Conservation (phyloP, 1,140 invertebrate species). For the Pissodes strobi region DNA sequence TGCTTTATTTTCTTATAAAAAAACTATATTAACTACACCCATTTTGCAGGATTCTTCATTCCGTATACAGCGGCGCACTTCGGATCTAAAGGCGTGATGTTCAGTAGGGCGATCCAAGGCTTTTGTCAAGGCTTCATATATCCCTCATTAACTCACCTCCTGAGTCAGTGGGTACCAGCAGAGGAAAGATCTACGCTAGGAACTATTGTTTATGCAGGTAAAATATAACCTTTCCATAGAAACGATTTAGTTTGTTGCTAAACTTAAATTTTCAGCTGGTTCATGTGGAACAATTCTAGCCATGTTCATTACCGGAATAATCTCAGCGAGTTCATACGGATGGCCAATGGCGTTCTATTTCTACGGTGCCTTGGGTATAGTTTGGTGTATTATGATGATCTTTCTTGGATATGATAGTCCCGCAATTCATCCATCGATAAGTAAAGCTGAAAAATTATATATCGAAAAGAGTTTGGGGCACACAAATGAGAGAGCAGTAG, state of each 20-base stretch:
- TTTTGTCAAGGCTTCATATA: conserved; percentile 78
- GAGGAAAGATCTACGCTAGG: conserved; percentile 63
- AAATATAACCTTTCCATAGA: neutral
- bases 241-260: neutral
- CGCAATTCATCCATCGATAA: conserved; percentile 62
- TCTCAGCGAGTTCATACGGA: conserved; percentile 67
- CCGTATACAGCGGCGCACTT: conserved; percentile 53
- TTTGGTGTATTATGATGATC: conserved; percentile 67
- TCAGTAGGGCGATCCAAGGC: conserved; percentile 73
- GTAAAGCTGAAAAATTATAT: conserved; percentile 63
- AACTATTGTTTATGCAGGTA: conserved; percentile 65
- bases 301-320: conserved; percentile 69
- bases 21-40: conserved; percentile 77
- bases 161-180: conserved; percentile 76
- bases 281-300: conserved; percentile 68
- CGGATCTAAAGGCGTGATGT: conserved; percentile 65
- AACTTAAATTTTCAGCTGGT: conserved; percentile 9
- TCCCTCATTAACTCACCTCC: conserved; percentile 75
- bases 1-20: conserved; percentile 64
- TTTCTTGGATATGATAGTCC: conserved; percentile 71
- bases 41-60: conserved; percentile 71
- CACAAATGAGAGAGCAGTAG: conserved; percentile 15
- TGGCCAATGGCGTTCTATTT: conserved; percentile 82
- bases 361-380: conserved; percentile 67
- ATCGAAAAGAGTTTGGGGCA: conserved; percentile 59